Conservation (phyloP, 2,888 invertebrate genomes). For the Ellobium chinense region DNA sequence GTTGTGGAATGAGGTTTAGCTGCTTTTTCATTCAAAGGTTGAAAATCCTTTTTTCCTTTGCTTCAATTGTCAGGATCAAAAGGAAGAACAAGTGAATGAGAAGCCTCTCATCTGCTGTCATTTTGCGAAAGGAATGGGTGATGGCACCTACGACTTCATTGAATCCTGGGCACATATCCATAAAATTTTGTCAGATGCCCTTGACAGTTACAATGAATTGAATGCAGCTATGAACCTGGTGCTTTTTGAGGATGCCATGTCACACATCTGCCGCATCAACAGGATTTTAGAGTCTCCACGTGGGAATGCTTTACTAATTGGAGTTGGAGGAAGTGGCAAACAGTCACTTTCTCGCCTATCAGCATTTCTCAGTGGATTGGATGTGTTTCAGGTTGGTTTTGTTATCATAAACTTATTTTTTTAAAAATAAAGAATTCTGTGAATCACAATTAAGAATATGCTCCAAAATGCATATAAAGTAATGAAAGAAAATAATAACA, state of each 20-base stretch:
- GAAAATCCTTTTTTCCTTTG: conserved; percentile 45
- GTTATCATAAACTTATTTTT: too few relatives aligned
- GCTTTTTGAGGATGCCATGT: conserved; percentile 97
- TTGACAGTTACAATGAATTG: conserved; percentile 95
- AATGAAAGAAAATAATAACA: too few relatives aligned
- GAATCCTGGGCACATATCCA: conserved; percentile 88
- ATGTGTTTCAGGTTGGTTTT: conserved; percentile 88
- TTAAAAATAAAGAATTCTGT: too few relatives aligned
- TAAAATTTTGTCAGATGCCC: conserved; percentile 91
- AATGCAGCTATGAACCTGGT: conserved; percentile 98
- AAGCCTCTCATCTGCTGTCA: conserved; percentile 96
- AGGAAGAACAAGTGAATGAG: conserved; percentile 90
- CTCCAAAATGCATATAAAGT: too few relatives aligned
- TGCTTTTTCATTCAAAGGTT: too few relatives aligned
- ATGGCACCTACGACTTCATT: conserved; percentile 96
- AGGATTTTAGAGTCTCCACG: conserved; percentile 95
- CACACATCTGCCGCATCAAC: conserved; percentile 94
- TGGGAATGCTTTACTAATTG: conserved; percentile 95
- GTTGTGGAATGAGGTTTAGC: too few relatives aligned
- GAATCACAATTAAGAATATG: too few relatives aligned
- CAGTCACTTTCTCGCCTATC: conserved; percentile 95
- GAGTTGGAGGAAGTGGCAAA: conserved; percentile 97
- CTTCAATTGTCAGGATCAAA: conserved; percentile 85
- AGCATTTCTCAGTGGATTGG: conserved; percentile 95
- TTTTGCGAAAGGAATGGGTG: conserved; percentile 96